phyloP scores from a whole-genome alignment of 2,113 vertebrate species.

The Mirounga angustirostris region DNA sequence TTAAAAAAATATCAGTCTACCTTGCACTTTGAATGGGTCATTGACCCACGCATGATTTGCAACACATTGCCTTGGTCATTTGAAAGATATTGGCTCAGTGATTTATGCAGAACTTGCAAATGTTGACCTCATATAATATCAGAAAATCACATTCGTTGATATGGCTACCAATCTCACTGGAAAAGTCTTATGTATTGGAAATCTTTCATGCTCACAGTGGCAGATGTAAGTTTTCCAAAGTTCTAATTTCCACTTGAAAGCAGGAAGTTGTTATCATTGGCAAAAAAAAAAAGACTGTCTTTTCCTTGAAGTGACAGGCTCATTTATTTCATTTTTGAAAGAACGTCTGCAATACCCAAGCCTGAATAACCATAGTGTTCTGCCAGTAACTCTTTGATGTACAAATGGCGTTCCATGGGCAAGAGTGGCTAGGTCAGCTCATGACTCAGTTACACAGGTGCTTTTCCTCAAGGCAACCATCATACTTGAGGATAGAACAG shows the following conservation, averaged over 20 bases:
- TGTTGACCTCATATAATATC: neutral
- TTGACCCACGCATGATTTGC: neutral
- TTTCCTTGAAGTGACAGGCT: constrained; percentile 52
- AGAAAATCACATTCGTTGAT: neutral
- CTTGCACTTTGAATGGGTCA: neutral
- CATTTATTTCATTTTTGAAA: constrained; percentile 51
- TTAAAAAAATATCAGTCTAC: neutral
- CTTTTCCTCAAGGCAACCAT: neutral
- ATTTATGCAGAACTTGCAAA: neutral
- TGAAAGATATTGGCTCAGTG: neutral
- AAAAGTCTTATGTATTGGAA: neutral
- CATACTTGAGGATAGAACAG: neutral
- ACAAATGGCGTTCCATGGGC: neutral
- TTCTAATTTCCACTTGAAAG: constrained; percentile 41
- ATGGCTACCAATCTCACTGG: neutral
- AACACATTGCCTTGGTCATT: neutral
- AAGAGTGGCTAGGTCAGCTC: neutral
- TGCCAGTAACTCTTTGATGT: neutral
- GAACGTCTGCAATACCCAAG: constrained; percentile 35
- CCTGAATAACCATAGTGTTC: neutral
- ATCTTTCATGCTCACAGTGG: neutral
- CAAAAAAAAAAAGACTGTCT: neutral
- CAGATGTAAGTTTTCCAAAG: constrained; percentile 22
- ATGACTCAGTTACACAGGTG: neutral
- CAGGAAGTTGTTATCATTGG: constrained; percentile 34